Evolutionary conservation across 2,113 vertebrate species (phyloP).

Genomic region (Cyanocitta stelleri): DNA sequence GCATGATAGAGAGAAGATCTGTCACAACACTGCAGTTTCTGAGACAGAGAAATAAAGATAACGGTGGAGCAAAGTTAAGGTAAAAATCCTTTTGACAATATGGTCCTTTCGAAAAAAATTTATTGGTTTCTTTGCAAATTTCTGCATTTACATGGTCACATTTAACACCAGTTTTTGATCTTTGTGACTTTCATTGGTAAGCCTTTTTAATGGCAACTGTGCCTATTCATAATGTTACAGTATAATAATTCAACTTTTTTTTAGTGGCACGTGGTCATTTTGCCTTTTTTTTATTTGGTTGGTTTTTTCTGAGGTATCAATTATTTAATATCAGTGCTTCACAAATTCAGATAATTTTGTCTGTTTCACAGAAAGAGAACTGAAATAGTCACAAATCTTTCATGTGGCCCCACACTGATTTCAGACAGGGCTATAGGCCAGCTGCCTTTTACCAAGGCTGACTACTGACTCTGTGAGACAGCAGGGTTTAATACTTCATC

Average conservation of each 20-base stretch:
- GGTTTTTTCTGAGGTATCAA: not conserved
- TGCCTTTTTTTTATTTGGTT: not conserved
- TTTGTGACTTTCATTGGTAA: not conserved
- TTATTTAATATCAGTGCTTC: not conserved
- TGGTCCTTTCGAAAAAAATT: not conserved
- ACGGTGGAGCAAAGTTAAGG: not conserved
- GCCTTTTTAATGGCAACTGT: not conserved
- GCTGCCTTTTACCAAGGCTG: not conserved
- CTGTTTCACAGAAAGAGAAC: not conserved
- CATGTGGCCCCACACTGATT: not conserved
- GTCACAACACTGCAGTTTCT: not conserved
- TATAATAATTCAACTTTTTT: not conserved
- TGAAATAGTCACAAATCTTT: not conserved
- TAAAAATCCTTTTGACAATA: not conserved
- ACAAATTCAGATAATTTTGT: not conserved
- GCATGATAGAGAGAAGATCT: not conserved
- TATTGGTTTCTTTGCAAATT: not conserved
- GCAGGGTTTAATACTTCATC: not conserved
- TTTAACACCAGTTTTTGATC: not conserved
- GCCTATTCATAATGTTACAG: not conserved
- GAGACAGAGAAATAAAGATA: not conserved
- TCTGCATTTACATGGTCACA: not conserved
- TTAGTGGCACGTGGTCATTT: not conserved
- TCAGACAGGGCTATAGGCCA: not conserved
- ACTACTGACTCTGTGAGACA: not conserved